Evolutionary conservation across 2,113 vertebrate species (phyloP), one percentile per base, ranked within the genome.

Genomic region (Ramphastos sulfuratus): DNA sequence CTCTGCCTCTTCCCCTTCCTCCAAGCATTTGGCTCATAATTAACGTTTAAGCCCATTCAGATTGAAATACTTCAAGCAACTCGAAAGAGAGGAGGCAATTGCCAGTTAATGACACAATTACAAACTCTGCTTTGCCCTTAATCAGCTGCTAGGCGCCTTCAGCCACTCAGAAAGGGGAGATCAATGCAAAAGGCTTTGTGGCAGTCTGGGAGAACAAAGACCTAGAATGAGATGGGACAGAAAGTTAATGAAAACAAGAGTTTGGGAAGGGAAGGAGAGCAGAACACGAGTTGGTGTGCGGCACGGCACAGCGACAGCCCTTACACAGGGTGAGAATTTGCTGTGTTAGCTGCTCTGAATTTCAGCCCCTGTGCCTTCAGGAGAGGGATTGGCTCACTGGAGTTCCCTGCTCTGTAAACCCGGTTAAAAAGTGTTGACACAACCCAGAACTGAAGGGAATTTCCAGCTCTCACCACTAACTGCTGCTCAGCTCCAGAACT

Each of bases 91-190:
- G 27, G 69, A 96, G 60, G 37, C 85, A 92, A 88, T 64, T 90
- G 79, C 54, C 89, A 86, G 76, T 81, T 93, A 94, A 91, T 91
- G 87, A 94, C 61, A 87, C 87, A 91, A 93, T 93, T 92, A 89
- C 75, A 88, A 92, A 96, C 23, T 63, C 24, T 65, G 17, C 46
- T 69, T 85, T 88, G 61, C 31, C 67, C 88, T 94, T 91, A 73
- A 93, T 89, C 91, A 86, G 78, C 59, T 94, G 60, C 87, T 19
- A 10, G 67, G 90, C 1, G 0, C 63, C 67, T 89, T 20, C n/a
- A 21, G 61, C 12, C 23, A 66, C 37, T 67, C 58, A 56, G 37
- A 80, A 79, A 6, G 1, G 0, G 60, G 63, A 72, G 46, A 94
- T 55, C 59, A 70, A 66, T 23, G 70, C 35, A 50, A 89, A 67